These are phyloP conservation scores for Brenthis ino DNA, from an alignment of 2,888 invertebrate genomes.

Conservation along the genomic window DNA sequence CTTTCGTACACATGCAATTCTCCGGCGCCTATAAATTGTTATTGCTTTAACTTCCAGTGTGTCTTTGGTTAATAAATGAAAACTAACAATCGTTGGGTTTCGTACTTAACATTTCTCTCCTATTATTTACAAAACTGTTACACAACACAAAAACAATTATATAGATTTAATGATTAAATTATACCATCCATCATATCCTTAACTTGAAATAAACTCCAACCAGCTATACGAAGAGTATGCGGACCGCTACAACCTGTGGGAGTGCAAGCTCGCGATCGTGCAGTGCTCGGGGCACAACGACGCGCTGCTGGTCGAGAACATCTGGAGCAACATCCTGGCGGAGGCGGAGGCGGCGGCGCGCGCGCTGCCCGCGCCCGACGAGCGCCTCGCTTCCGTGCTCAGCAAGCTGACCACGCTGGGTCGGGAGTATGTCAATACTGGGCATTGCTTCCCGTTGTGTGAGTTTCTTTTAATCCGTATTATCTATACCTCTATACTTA, in stretches of 20 bases:
- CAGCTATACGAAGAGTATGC: slow-evolving; percentile 96
- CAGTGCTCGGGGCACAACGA: slow-evolving; percentile 97
- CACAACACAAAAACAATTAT: no score
- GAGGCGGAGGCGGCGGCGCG: slow-evolving; percentile 80
- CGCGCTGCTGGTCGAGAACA: slow-evolving; percentile 91
- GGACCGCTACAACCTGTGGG: slow-evolving; percentile 93
- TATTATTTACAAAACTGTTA: no score
- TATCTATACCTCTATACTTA: no score
- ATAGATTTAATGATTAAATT: no score
- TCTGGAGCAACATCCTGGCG: slow-evolving; percentile 93
- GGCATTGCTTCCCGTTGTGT: slow-evolving; percentile 94
- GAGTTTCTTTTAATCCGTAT: slow-evolving; percentile 49
- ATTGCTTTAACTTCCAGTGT: no score
- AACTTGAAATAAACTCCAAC: slow-evolving; percentile 13
- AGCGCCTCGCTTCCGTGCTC: slow-evolving; percentile 87
- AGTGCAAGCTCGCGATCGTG: slow-evolving; percentile 96
- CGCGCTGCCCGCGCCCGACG: slow-evolving; percentile 65
- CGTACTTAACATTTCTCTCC: no score
- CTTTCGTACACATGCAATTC: no score
- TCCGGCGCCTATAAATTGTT: no score
- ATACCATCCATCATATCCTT: no score
- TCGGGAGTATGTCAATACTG: slow-evolving; percentile 89
- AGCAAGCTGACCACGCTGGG: slow-evolving; percentile 90
- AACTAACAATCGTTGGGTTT: no score
- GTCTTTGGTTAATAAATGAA: no score